phyloP scores from a whole-genome alignment of 1,140 invertebrate genomes.

The Dreissena polymorpha region DNA sequence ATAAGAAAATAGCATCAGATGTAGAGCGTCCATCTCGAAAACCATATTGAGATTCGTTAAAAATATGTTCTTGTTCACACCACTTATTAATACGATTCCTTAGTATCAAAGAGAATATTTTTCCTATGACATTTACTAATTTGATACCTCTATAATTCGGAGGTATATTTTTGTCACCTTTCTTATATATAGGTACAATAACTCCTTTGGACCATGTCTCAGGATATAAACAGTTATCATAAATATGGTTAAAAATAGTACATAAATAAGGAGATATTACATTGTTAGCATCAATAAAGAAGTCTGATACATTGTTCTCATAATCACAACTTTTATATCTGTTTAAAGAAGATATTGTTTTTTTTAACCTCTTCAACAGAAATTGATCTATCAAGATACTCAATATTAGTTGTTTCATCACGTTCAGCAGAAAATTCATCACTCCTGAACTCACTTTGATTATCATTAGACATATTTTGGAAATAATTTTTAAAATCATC shows the following conservation, averaged over 20 bases:
- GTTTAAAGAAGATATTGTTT: slow-evolving; percentile 21
- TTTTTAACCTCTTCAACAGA: slow-evolving; percentile 25
- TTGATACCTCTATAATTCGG: slow-evolving; percentile 39
- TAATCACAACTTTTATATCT: too few relatives aligned
- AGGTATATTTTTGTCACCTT: slow-evolving; percentile 31
- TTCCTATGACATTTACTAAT: slow-evolving; percentile 19
- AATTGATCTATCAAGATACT: slow-evolving; percentile 28
- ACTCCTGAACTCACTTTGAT: background rate
- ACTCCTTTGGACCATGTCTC: slow-evolving; percentile 18
- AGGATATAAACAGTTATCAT: slow-evolving; percentile 30
- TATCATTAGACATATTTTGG: slow-evolving; percentile 20
- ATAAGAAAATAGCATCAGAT: slow-evolving; percentile 39
- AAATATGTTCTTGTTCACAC: slow-evolving; percentile 27
- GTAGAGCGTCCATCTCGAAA: slow-evolving; percentile 36
- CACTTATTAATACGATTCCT: slow-evolving; percentile 32
- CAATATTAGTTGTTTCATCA: slow-evolving; percentile 18
- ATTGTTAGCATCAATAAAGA: slow-evolving; percentile 36
- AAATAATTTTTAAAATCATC: slow-evolving; percentile 41
- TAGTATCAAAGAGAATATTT: slow-evolving; percentile 32
- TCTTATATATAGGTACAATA: slow-evolving; percentile 24
- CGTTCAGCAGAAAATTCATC: background rate
- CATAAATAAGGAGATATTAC: slow-evolving; percentile 25
- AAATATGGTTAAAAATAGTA: slow-evolving; percentile 23
- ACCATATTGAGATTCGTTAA: slow-evolving; percentile 29
- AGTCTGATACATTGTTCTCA: too few relatives aligned